phyloP scores from a whole-genome alignment of 2,797 vertebrate species.

The Pygocentrus nattereri region DNA sequence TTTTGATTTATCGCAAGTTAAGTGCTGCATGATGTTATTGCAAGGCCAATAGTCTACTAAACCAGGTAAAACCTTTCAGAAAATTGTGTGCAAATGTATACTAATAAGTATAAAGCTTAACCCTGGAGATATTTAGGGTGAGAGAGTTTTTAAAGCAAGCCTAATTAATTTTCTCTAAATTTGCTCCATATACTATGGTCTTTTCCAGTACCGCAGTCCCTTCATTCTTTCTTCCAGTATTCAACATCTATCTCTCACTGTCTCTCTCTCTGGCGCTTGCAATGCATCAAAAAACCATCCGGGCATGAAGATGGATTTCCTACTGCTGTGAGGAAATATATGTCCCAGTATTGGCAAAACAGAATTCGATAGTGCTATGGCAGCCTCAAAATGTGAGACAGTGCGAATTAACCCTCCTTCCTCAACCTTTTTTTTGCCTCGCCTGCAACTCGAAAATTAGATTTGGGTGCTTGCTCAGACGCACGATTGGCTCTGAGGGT shows the following conservation, averaged over 20 bases:
- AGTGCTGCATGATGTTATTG: neutral
- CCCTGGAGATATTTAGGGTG: conserved; percentile 14
- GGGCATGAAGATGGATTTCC: conserved; percentile 53
- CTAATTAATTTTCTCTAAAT: neutral
- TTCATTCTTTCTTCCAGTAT: neutral
- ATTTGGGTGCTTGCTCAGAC: conserved; percentile 19
- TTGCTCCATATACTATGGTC: neutral
- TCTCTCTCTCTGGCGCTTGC: conserved; percentile 10
- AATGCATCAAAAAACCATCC: conserved; percentile 49
- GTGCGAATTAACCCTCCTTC: conserved; percentile 33
- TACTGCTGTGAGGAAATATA: conserved; percentile 36
- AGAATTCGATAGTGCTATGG: conserved; percentile 29
- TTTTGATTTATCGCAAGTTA: neutral
- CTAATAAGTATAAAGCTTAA: conserved; percentile 15
- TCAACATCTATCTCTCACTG: conserved; percentile 22
- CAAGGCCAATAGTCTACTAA: conserved; percentile 7
- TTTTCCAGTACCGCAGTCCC: neutral
- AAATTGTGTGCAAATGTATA: neutral
- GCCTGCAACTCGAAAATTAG: conserved; percentile 19
- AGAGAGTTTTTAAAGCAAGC: neutral
- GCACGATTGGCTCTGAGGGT: conserved; percentile 8
- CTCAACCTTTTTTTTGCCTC: conserved; percentile 15
- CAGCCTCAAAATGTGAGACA: conserved; percentile 25
- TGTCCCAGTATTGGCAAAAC: conserved; percentile 47
- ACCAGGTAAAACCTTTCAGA: neutral